Evolutionary conservation across 1,140 invertebrate genomes (phyloP), one percentile per base, ranked within the genome.

Genomic region (Drosophila lacteicornis): DNA sequence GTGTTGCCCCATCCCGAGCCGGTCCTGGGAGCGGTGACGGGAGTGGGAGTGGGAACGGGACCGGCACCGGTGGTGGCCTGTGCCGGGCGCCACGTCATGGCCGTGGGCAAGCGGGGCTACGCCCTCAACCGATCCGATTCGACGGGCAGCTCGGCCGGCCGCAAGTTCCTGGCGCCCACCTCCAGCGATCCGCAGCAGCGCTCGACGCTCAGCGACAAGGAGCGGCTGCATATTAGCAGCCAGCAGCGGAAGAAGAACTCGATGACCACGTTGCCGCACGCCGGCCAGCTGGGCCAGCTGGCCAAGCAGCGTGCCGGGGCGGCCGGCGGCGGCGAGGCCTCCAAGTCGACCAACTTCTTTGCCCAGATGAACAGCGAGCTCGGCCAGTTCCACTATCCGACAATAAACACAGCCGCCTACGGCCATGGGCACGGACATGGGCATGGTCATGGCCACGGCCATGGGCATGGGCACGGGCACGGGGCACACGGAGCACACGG

Each of bases 81-180:
- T 33, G 33, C 57, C n/a, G 67, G 68, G 67, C 93, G 91, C 51
- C 91, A 94, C n/a, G 85, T 78, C 8, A 84, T 90, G 61, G 47
- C 74, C 0, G 73, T 85, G 9, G 43, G 74, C 17, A 42, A 94
- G 93, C 68, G 94, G 94, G 59, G 96, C 0, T 87, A 92, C 57
- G 82, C 78, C 17, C 94, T 96, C 15, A 94, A 92, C 71, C 90
- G 96, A 73, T 97, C 96, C 2, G 96, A 97, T 86, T 97, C 97
- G 67, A 96, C 97, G 43, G 97, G 96, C 38, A 97, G 96, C 91
- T 94, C 93, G 63, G 95, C 96, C 3, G 96, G 97, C 0, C 94
- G 97, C 63, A 98, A 98, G 85, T 98, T 96, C 93, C 93, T 98
- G 65, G 97, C 97, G 15, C 97, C 98, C 25, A 97, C 97, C 0